Conservation (phyloP, 1,140 invertebrate genomes). For the Ylistrum balloti region DNA sequence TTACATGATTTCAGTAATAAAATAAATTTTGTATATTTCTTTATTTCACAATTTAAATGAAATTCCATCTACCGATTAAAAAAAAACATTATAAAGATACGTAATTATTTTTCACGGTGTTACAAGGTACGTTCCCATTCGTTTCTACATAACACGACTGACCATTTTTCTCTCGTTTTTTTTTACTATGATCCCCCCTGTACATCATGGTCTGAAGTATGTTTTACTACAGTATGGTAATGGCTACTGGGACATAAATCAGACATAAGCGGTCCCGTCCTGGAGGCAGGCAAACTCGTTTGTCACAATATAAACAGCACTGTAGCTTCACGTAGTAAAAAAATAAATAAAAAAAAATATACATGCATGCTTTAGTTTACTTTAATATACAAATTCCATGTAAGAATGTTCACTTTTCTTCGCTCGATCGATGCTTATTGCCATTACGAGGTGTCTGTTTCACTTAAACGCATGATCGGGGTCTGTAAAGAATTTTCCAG, state of each 20-base stretch:
- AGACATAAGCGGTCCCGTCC: background rate
- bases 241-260: background rate
- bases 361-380: background rate
- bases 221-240: background rate
- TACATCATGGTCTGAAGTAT: background rate
- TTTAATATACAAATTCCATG: background rate
- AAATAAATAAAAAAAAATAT: background rate
- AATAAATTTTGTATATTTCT: background rate
- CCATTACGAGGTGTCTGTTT: background rate
- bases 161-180: slow-evolving; percentile 39
- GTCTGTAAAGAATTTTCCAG: background rate
- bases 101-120: slow-evolving; percentile 1
- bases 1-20: background rate
- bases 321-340: background rate
- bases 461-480: background rate
- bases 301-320: slow-evolving; percentile 11
- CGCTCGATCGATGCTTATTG: background rate
- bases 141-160: background rate
- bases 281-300: slow-evolving; percentile 7
- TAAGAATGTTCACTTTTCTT: background rate
- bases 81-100: background rate
- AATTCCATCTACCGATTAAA: background rate
- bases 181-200: background rate
- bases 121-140: background rate
- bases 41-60: background rate